phyloP scores from a whole-genome alignment of 1,140 invertebrate genomes.

The Daktulosphaira vitifoliae region DNA sequence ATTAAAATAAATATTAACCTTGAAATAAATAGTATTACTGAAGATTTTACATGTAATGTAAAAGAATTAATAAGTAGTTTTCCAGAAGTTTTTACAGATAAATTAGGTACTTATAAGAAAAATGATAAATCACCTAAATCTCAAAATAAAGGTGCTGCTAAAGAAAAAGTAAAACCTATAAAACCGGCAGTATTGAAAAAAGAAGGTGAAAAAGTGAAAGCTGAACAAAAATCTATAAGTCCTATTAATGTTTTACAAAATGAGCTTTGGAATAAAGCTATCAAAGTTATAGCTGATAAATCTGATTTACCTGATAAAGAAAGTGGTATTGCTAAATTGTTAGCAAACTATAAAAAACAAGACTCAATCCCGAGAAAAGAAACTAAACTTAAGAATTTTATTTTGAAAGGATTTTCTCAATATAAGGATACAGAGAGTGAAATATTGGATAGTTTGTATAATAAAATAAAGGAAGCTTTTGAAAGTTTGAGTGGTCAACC shows the following conservation, averaged over 20 bases:
- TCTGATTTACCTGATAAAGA: conserved; percentile 3
- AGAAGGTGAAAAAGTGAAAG: neutral
- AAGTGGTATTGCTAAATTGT: conserved; percentile 11
- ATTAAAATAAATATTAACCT: no score
- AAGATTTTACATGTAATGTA: no score
- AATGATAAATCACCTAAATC: conserved; percentile 4
- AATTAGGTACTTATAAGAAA: no score
- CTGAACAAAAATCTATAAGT: neutral
- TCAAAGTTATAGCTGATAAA: neutral
- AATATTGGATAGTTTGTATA: neutral
- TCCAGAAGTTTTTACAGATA: no score
- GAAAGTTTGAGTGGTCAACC: neutral
- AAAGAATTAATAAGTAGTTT: no score
- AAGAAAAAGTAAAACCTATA: conserved; percentile 9
- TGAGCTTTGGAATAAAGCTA: conserved; percentile 14
- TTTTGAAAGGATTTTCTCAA: conserved; percentile 27
- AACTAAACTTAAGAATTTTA: conserved; percentile 1
- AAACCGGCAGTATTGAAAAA: conserved; percentile 17
- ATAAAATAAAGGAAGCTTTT: conserved; percentile 5
- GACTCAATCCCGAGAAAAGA: neutral
- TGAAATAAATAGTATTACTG: no score
- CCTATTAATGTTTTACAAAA: neutral
- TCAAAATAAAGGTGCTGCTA: conserved; percentile 8
- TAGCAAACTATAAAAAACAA: conserved; percentile 13
- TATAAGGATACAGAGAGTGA: conserved; percentile 14